A percentile compares a stretch with the other conserved stretches of the same genome.
phyloP scores from a whole-genome alignment of 2,113 vertebrate species.

The Eira barbara region DNA sequence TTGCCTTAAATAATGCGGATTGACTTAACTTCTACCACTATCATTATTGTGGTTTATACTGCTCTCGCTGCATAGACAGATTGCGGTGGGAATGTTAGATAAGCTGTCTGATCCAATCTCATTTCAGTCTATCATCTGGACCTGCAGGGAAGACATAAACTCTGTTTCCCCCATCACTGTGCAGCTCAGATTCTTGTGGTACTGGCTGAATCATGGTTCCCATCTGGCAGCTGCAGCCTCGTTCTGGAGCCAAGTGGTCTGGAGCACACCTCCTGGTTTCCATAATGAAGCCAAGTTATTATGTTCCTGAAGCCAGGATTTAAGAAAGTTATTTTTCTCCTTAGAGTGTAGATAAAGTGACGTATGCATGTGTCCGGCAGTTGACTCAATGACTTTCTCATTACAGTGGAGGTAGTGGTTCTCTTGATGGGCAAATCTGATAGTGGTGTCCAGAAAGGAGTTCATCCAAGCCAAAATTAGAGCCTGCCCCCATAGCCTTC shows the following conservation, averaged over 20 bases:
- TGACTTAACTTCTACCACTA: background rate
- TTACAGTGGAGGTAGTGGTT: rapidly evolving
- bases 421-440: background rate
- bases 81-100: background rate
- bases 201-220: background rate
- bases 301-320: background rate
- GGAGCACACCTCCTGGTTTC: background rate
- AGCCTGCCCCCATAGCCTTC: rapidly evolving
- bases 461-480: too few relatives aligned
- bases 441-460: background rate
- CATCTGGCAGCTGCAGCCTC: background rate
- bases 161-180: background rate
- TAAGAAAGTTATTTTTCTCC: background rate
- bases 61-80: background rate
- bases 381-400: background rate
- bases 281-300: background rate
- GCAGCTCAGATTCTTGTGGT: background rate
- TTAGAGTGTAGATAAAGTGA: background rate
- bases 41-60: background rate
- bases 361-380: background rate
- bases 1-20: background rate
- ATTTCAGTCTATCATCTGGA: background rate
- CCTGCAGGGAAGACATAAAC: background rate
- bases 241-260: background rate
- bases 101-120: background rate